Percentiles rank a stretch among this genome's conserved stretches.
Conservation (phyloP, 2,888 invertebrate species). For the Halictus ligatus region DNA sequence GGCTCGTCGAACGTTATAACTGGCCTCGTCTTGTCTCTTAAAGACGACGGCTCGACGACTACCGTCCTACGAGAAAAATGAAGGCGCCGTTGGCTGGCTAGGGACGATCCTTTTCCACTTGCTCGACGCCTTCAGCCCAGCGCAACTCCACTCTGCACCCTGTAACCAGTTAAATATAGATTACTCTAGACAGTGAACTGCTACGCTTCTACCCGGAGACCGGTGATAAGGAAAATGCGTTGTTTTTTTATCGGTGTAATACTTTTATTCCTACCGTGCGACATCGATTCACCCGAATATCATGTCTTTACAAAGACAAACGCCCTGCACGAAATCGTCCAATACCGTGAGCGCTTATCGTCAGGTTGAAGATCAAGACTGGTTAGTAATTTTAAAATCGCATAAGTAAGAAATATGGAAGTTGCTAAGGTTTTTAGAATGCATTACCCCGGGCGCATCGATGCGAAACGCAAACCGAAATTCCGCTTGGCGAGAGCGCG, state of each 20-base stretch:
- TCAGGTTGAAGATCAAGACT: too few species aligned
- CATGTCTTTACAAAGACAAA: too few species aligned
- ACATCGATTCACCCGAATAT: too few species aligned
- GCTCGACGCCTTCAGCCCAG: background rate
- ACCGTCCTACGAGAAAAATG: conserved; percentile 4
- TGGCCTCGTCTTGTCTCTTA: conserved; percentile 56
- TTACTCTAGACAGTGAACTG: conserved; percentile 7
- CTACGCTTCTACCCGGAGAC: background rate
- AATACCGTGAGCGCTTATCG: too few species aligned
- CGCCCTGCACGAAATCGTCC: too few species aligned
- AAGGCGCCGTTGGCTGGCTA: background rate
- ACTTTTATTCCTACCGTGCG: background rate
- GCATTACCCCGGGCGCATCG: too few species aligned
- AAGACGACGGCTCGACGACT: conserved; percentile 51
- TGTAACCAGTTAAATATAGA: background rate
- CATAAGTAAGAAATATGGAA: too few species aligned
- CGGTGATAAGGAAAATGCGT: background rate
- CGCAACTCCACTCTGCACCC: background rate
- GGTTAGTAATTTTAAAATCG: too few species aligned
- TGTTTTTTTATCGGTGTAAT: background rate
- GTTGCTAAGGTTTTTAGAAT: too few species aligned
- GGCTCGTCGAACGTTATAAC: conserved; percentile 61
- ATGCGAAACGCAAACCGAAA: background rate
- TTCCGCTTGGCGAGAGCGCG: background rate
- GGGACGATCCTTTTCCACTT: background rate